Percentiles rank a stretch among this genome's conserved stretches.
phyloP scores from a whole-genome alignment of 2,888 invertebrate genomes.

The Orthosia gracilis region DNA sequence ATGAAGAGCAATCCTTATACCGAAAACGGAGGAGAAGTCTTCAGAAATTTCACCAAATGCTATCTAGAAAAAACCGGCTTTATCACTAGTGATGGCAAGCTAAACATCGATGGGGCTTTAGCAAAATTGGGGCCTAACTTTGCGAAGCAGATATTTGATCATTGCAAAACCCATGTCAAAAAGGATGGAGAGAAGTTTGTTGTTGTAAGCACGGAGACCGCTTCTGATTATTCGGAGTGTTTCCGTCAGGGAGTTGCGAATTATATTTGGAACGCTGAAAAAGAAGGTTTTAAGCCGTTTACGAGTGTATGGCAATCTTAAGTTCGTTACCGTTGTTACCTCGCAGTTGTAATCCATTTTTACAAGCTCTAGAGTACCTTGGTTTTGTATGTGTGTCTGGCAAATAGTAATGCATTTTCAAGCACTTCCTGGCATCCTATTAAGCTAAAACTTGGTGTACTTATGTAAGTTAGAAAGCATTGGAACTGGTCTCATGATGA shows the following conservation, averaged over 20 bases:
- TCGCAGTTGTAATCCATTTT: too few relatives aligned
- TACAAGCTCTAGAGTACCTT: too few relatives aligned
- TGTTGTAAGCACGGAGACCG: neutral
- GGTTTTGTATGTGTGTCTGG: too few relatives aligned
- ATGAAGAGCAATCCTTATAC: neutral
- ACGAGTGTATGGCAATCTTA: neutral
- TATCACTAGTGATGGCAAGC: neutral
- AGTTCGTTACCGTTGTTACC: neutral
- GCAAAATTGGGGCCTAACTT: neutral
- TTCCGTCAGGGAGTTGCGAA: neutral
- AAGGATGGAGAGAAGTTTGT: neutral
- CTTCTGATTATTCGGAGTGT: neutral
- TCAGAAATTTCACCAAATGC: constrained; percentile 1
- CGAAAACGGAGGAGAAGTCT: neutral
- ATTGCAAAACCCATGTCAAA: neutral
- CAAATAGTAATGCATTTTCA: too few relatives aligned
- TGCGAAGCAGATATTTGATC: neutral
- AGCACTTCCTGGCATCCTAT: too few relatives aligned
- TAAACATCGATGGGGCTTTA: neutral
- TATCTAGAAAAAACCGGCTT: neutral
- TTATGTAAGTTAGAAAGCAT: too few relatives aligned
- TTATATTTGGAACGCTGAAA: neutral
- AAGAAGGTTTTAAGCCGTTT: neutral
- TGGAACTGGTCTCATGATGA: too few relatives aligned
- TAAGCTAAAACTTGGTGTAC: too few relatives aligned